These are phyloP conservation scores for Poecilus cupreus DNA, from an alignment of 2,888 invertebrate species.

Conservation along the genomic window DNA sequence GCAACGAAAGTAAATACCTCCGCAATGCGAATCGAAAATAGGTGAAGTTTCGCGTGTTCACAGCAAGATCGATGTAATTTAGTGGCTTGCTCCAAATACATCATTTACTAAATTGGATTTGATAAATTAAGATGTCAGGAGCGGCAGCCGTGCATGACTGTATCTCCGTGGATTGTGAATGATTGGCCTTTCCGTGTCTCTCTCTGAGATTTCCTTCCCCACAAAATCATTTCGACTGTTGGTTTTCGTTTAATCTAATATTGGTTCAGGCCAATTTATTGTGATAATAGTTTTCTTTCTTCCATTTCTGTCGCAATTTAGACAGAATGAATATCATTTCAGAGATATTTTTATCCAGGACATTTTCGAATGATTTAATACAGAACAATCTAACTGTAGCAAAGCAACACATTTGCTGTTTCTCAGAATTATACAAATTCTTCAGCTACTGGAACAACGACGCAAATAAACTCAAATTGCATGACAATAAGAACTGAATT, in stretches of 20 bases:
- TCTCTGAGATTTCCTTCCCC: neutral
- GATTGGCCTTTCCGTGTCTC: constrained; percentile 14
- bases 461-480: too few relatives aligned
- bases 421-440: too few relatives aligned
- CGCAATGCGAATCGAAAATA: neutral
- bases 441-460: too few relatives aligned
- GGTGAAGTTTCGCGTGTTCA: constrained; percentile 23
- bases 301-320: neutral
- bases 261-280: constrained; percentile 15
- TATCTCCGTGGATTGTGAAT: constrained; percentile 19
- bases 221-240: neutral
- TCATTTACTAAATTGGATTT: constrained; percentile 43
- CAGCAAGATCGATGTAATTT: constrained; percentile 11
- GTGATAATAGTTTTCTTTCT: neutral
- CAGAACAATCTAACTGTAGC: too few relatives aligned
- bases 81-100: constrained; percentile 41
- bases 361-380: too few relatives aligned
- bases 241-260: neutral
- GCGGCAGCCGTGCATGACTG: constrained; percentile 34
- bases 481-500: too few relatives aligned
- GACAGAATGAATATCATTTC: neutral
- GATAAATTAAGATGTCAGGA: constrained; percentile 43
- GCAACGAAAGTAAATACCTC: too few relatives aligned
- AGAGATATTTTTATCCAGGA: too few relatives aligned
- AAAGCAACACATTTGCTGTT: too few relatives aligned